Conservation (phyloP, 2,113 vertebrate genomes). For the Pungitius pungitius region DNA sequence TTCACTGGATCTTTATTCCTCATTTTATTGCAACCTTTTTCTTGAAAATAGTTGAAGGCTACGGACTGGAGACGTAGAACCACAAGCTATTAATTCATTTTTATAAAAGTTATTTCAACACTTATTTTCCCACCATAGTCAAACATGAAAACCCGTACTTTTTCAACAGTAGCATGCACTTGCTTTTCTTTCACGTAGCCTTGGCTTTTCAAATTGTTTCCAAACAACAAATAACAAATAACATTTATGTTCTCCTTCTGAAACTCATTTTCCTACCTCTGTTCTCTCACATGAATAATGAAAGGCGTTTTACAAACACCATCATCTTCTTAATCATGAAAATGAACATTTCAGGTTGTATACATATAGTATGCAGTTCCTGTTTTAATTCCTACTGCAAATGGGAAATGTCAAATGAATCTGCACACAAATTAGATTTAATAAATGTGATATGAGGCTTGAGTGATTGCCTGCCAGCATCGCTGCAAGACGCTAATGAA, state of each 20-base stretch:
- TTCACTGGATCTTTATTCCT: neutral
- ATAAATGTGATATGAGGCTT: conserved; percentile 54
- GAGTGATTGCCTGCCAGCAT: conserved; percentile 61
- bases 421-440: conserved; percentile 50
- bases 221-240: neutral
- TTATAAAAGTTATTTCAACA: neutral
- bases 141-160: neutral
- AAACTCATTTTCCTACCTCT: conserved; percentile 13
- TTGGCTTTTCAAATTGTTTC: neutral
- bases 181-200: neutral
- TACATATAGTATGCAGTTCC: conserved; percentile 16
- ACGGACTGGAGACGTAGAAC: neutral
- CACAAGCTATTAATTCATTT: neutral
- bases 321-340: conserved; percentile 43
- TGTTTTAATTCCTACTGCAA: conserved; percentile 42
- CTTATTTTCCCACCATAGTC: neutral
- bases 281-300: conserved; percentile 24
- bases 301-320: conserved; percentile 36
- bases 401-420: conserved; percentile 46
- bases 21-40: neutral
- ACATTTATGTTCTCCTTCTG: no score
- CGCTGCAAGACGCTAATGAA: conserved; percentile 41
- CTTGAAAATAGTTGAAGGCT: neutral
- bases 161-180: neutral
- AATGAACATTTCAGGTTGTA: conserved; percentile 50